A percentile compares a stretch with the other conserved stretches of the same genome.
Conservation (phyloP, 1,140 invertebrate genomes). For the Diabrotica virgifera region DNA sequence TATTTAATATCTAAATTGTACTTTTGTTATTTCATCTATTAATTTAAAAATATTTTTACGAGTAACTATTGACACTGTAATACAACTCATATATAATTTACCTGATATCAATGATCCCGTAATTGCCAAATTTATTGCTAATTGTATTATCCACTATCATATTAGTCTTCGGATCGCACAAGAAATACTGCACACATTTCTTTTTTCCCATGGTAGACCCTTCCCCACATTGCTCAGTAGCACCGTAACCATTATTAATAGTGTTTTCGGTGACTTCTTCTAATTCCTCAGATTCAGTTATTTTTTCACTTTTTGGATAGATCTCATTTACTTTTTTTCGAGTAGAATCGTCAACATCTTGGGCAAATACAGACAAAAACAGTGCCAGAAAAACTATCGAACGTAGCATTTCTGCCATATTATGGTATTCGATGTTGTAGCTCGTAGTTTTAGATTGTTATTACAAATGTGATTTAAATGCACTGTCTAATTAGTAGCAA, state of each 20-base stretch:
- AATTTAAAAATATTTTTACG: too few relatives aligned
- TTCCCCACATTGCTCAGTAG: constrained; percentile 40
- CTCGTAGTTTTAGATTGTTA: too few relatives aligned
- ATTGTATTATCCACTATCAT: constrained; percentile 31
- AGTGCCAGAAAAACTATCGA: too few relatives aligned
- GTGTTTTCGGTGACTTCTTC: constrained; percentile 23
- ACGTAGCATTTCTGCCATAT: too few relatives aligned
- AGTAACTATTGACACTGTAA: too few relatives aligned
- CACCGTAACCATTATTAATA: constrained; percentile 23
- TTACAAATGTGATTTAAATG: too few relatives aligned
- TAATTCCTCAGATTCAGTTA: background rate
- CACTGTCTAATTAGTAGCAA: too few relatives aligned
- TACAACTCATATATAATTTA: constrained; percentile 32
- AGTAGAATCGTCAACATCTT: background rate
- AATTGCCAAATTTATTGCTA: constrained; percentile 48
- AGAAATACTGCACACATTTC: constrained; percentile 62
- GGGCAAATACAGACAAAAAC: background rate
- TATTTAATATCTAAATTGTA: too few relatives aligned
- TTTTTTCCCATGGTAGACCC: constrained; percentile 24
- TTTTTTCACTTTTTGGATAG: background rate
- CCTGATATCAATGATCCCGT: constrained; percentile 56
- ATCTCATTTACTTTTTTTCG: constrained; percentile 1
- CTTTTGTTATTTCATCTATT: too few relatives aligned
- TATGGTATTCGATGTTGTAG: too few relatives aligned
- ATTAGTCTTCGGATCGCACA: constrained; percentile 55